Conservation (phyloP, 2,888 invertebrate genomes). For the Apotomis betuletana region DNA sequence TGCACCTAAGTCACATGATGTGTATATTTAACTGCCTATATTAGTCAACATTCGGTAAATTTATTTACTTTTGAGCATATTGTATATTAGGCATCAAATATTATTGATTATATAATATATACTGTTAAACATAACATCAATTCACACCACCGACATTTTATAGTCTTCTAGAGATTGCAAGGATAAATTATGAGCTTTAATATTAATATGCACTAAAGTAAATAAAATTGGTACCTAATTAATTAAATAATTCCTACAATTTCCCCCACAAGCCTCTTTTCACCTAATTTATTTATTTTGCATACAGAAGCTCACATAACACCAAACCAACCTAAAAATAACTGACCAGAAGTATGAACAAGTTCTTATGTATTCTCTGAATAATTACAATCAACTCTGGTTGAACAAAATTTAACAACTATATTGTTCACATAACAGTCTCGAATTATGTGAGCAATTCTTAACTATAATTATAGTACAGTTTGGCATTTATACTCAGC, state of each 20-base stretch:
- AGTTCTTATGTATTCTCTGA: background rate
- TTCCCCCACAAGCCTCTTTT: constrained; percentile 28
- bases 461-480: constrained; percentile 28
- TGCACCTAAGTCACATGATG: constrained; percentile 8
- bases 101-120: constrained; percentile 4
- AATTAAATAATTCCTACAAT: constrained; percentile 21
- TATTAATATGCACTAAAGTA: constrained; percentile 17
- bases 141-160: background rate
- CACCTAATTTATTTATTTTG: constrained; percentile 21
- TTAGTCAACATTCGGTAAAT: constrained; percentile 32
- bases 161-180: background rate
- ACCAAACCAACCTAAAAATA: constrained; percentile 27
- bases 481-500: constrained; percentile 38
- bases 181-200: background rate
- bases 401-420: constrained; percentile 3
- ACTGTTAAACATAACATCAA: background rate
- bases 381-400: background rate
- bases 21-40: constrained; percentile 23
- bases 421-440: constrained; percentile 31
- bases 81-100: constrained; percentile 5
- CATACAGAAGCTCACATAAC: constrained; percentile 30
- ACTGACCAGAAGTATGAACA: constrained; percentile 15
- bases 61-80: constrained; percentile 28
- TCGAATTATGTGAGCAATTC: constrained; percentile 32
- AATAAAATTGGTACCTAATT: constrained; percentile 21